Evolutionary conservation across 2,113 vertebrate species (phyloP).

Genomic region (Ia io): DNA sequence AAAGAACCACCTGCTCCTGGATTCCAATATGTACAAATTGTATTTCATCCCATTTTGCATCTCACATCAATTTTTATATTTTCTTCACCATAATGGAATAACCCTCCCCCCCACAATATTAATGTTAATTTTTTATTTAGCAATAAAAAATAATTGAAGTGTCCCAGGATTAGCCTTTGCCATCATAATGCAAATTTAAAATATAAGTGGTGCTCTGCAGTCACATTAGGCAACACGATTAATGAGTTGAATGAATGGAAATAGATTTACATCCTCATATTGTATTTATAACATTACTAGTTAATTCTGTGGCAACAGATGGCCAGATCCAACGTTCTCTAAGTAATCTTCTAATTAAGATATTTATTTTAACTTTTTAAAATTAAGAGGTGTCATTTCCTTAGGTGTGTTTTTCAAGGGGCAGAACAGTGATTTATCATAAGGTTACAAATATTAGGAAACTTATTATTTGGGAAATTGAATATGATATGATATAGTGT

Average conservation of each 20-base stretch:
- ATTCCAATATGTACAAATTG: constrained; percentile 15
- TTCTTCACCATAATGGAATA: constrained; percentile 41
- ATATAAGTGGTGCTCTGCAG: not conserved
- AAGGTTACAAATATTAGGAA: not conserved
- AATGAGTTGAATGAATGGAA: constrained; percentile 55
- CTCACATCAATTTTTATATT: constrained; percentile 38
- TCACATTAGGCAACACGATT: constrained; percentile 27
- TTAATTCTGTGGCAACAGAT: constrained; percentile 50
- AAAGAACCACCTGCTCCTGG: constrained; percentile 30
- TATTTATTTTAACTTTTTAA: constrained; percentile 44
- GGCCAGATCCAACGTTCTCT: constrained; percentile 38
- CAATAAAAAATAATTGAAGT: constrained; percentile 51
- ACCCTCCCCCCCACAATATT: not conserved
- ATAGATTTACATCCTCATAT: constrained; percentile 47
- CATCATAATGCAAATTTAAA: not conserved
- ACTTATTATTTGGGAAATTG: not conserved
- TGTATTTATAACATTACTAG: constrained; percentile 63
- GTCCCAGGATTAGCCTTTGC: constrained; percentile 46
- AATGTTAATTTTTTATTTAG: constrained; percentile 62
- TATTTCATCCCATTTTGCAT: not conserved
- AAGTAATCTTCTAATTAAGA: constrained; percentile 20
- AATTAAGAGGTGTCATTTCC: constrained; percentile 3
- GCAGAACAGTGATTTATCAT: not conserved
- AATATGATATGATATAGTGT: not conserved
- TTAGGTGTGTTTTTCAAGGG: not conserved